phyloP scores from a whole-genome alignment of 2,797 vertebrate species.

The Hippocampus kuda region DNA sequence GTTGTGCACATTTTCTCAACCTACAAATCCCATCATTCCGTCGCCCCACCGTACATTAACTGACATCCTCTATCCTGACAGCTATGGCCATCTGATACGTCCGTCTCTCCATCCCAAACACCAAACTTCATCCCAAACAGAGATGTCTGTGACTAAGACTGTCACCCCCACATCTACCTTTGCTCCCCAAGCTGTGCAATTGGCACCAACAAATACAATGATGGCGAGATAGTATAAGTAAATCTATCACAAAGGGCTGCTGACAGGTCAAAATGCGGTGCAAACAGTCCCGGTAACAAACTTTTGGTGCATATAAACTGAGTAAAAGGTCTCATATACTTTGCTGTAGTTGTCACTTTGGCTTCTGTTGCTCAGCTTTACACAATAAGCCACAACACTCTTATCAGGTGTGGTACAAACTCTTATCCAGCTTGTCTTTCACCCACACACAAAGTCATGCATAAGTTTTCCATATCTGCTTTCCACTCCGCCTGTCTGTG shows the following conservation, averaged over 20 bases:
- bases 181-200: background rate
- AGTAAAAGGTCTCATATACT: conserved; percentile 5
- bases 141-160: background rate
- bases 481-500: conserved; percentile 15
- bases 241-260: background rate
- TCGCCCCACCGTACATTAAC: background rate
- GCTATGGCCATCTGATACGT: background rate
- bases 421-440: conserved; percentile 19
- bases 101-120: background rate
- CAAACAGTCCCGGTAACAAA: conserved; percentile 11
- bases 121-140: background rate
- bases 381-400: conserved; percentile 23
- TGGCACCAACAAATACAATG: background rate
- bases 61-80: background rate
- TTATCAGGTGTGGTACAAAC: conserved; percentile 29
- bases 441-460: conserved; percentile 3
- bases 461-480: conserved; percentile 7
- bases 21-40: background rate
- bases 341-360: conserved; percentile 14
- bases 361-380: conserved; percentile 22
- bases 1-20: background rate
- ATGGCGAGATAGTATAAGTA: background rate
- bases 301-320: background rate
- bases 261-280: background rate
- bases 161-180: background rate